Base-by-base conservation (phyloP, 2,113 vertebrate genomes). In the Colius striatus region DNA sequence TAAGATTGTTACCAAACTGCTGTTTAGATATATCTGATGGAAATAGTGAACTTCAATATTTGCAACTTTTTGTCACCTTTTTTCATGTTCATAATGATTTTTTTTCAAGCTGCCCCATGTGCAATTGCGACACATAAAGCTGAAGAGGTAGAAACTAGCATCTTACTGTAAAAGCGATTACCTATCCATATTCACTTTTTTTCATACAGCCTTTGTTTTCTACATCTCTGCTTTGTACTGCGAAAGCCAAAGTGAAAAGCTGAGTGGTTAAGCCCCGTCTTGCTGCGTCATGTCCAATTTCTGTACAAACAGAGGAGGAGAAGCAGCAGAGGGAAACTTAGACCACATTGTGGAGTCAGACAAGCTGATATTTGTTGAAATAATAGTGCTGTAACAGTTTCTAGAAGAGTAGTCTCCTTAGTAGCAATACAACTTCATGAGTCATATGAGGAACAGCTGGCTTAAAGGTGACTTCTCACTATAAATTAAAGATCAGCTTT, bases 91-190 rank as follows among this genome's bases (percentile, higher is more conserved):
- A 0, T 51, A 61, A 68, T 0, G 1, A 6, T 26, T 62, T 92
- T 90, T 90, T 87, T 90, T 72, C 54, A 90, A 9, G 15, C n/a
- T 80, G 83, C 8, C 22, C 10, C 18, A 8, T 9, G 2, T 53
- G 14, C 51, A 86, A 5, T 70, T 0, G 0, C 26, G 81, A 57
- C 1, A 0, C 36, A 43, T 70, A 62, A 75, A 82, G 25, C 29
- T 87, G 81, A 85, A 85, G 21, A 14, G 62, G 5, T 27, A 73
- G 70, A 89, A 91, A 57, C 5, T 16, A 62, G 22, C 54, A 43
- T 32, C 32, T 70, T 9, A 23, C 34, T 21, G 2, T 22, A 76
- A 75, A 90, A 66, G 25, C 54, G 41, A 16, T 57, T 87, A 16
- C 21, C n/a, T 79, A 36, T 20, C 54, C 36, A 71, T 15, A 38